These are phyloP conservation scores for Drosophila imparisetae DNA, from an alignment of 2,888 invertebrate genomes.

Conservation along the genomic window DNA sequence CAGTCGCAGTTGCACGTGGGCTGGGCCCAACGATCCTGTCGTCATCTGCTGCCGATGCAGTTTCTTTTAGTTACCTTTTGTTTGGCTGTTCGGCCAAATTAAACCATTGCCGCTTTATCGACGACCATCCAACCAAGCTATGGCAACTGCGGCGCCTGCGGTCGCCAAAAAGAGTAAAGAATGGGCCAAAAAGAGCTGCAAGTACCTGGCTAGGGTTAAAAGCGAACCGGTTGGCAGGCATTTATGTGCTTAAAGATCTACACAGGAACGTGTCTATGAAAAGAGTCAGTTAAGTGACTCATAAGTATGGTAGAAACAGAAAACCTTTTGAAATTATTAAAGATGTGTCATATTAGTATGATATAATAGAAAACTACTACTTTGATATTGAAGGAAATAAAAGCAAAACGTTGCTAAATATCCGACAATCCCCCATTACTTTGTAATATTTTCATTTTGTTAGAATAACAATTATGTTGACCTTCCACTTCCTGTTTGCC, in stretches of 20 bases:
- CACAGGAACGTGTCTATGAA: constrained; percentile 33
- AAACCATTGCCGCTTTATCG: constrained; percentile 81
- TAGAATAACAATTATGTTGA: constrained; percentile 23
- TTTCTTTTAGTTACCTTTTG: constrained; percentile 48
- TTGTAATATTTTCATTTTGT: constrained; percentile 1
- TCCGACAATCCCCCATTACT: constrained; percentile 1
- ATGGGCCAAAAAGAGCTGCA: constrained; percentile 67
- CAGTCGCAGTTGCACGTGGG: constrained; percentile 70
- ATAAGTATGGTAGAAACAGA: constrained; percentile 39
- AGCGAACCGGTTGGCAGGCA: constrained; percentile 50
- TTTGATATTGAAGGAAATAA: not conserved
- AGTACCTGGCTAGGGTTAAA: constrained; percentile 50
- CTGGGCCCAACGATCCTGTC: constrained; percentile 78
- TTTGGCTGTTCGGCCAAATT: constrained; percentile 70
- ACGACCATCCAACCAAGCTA: constrained; percentile 35
- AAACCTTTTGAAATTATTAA: constrained; percentile 39
- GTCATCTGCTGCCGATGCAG: constrained; percentile 73
- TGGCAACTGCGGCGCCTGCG: constrained; percentile 58
- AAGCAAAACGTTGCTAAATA: not conserved
- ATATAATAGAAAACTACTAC: not conserved
- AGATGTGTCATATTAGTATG: constrained; percentile 37
- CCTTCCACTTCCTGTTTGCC: constrained; percentile 63
- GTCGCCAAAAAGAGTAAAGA: constrained; percentile 61
- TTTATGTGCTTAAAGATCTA: constrained; percentile 11
- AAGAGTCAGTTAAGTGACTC: constrained; percentile 48